These are phyloP conservation scores for Motacilla alba DNA, from an alignment of 2,113 vertebrate genomes.

Conservation along the genomic window DNA sequence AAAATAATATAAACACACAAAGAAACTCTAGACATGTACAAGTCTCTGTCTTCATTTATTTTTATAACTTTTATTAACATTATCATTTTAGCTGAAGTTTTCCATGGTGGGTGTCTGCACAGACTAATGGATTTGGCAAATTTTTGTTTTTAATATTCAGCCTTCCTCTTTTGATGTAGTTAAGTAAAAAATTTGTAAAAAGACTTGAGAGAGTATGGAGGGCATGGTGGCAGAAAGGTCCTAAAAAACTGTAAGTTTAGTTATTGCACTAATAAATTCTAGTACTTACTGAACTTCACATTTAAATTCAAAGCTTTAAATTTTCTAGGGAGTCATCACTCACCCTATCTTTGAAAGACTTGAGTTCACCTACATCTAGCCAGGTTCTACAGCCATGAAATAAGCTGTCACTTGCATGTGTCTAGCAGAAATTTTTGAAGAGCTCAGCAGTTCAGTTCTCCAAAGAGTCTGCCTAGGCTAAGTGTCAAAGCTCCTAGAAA, in stretches of 20 bases:
- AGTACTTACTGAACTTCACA: not conserved
- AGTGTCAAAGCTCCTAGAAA: not conserved
- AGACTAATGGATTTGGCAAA: not conserved
- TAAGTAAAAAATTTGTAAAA: not conserved
- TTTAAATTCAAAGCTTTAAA: not conserved
- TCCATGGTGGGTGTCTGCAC: not conserved
- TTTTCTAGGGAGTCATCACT: not conserved
- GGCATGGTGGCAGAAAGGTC: accelerated
- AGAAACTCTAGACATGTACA: not conserved
- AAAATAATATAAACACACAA: not conserved
- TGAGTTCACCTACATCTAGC: not conserved
- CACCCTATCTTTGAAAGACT: not conserved
- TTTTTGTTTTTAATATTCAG: not conserved
- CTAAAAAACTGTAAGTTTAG: not conserved
- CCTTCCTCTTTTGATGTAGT: not conserved
- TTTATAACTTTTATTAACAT: not conserved
- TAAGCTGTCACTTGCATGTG: not conserved
- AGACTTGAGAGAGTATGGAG: not conserved
- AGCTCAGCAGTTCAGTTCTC: not conserved
- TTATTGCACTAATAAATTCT: not conserved
- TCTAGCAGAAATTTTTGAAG: not conserved
- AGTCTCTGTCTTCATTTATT: not conserved
- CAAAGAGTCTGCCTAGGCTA: not conserved
- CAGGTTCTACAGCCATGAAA: not conserved
- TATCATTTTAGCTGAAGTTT: not conserved